Evolutionary conservation across 1,140 invertebrate genomes (phyloP).

Genomic region (Vanessa tameamea): DNA sequence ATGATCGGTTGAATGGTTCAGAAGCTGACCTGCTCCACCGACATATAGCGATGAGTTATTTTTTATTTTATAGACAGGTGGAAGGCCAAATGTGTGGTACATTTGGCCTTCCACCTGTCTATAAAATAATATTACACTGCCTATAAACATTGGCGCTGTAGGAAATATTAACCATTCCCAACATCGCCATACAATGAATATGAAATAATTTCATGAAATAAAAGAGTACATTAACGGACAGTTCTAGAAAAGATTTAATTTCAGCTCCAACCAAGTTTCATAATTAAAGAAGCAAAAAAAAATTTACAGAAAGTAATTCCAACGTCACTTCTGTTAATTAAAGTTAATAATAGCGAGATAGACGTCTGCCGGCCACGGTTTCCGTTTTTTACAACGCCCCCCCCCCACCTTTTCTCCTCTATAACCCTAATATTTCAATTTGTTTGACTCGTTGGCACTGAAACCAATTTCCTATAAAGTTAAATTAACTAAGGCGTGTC

Average conservation of each 20-base stretch:
- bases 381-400: constrained; percentile 6
- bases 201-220: neutral
- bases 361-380: constrained; percentile 21
- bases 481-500: constrained; percentile 37
- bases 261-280: neutral
- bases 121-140: too few relatives aligned
- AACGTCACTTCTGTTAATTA: constrained; percentile 20
- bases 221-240: neutral
- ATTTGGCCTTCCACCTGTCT: too few relatives aligned
- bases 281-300: constrained; percentile 6
- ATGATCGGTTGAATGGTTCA: too few relatives aligned
- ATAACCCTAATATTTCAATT: constrained; percentile 42
- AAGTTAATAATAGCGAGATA: constrained; percentile 28
- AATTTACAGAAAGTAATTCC: constrained; percentile 1
- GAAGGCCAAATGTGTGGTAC: too few relatives aligned
- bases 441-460: constrained; percentile 35
- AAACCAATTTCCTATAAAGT: constrained; percentile 46
- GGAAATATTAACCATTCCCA: too few relatives aligned
- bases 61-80: too few relatives aligned
- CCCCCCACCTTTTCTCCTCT: neutral
- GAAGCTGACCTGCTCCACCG: too few relatives aligned
- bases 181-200: too few relatives aligned
- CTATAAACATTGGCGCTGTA: too few relatives aligned
- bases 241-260: neutral
- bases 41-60: too few relatives aligned